phyloP scores from a whole-genome alignment of 2,113 vertebrate species.

The Myodes glareolus region DNA sequence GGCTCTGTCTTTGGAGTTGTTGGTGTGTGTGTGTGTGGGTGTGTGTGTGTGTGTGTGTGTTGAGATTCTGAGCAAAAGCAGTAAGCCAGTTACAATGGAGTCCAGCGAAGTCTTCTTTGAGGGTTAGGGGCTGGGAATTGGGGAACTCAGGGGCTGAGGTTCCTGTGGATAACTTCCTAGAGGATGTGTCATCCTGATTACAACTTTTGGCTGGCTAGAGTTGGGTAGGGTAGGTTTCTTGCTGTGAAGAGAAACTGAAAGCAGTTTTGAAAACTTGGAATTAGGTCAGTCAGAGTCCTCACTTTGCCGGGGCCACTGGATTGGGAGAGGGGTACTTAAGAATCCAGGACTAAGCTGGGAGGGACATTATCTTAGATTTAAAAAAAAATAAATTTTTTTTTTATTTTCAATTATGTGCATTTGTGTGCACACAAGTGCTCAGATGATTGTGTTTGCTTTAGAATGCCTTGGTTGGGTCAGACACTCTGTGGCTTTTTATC shows the following conservation, averaged over 20 bases:
- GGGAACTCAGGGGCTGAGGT: neutral
- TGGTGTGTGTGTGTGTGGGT: too few relatives aligned
- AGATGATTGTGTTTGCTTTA: neutral
- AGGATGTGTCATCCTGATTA: conserved; percentile 51
- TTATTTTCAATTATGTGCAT: neutral
- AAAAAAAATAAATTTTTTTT: neutral
- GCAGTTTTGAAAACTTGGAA: conserved; percentile 49
- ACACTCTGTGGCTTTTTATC: neutral
- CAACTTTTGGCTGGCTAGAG: conserved; percentile 1
- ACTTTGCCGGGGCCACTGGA: neutral
- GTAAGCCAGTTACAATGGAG: neutral
- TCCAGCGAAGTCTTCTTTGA: neutral
- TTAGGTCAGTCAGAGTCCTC: neutral
- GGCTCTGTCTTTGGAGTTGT: neutral
- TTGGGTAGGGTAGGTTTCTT: neutral
- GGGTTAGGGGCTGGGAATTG: neutral
- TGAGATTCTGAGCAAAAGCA: neutral
- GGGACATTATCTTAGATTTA: neutral
- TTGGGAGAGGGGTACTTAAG: neutral
- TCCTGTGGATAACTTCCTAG: neutral
- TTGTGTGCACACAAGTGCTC: neutral
- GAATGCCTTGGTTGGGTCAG: neutral
- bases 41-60: too few relatives aligned
- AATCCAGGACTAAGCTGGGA: neutral
- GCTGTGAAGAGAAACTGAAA: conserved; percentile 73